phyloP scores from a whole-genome alignment of 1,140 invertebrate species.

The Halesus radiatus region DNA sequence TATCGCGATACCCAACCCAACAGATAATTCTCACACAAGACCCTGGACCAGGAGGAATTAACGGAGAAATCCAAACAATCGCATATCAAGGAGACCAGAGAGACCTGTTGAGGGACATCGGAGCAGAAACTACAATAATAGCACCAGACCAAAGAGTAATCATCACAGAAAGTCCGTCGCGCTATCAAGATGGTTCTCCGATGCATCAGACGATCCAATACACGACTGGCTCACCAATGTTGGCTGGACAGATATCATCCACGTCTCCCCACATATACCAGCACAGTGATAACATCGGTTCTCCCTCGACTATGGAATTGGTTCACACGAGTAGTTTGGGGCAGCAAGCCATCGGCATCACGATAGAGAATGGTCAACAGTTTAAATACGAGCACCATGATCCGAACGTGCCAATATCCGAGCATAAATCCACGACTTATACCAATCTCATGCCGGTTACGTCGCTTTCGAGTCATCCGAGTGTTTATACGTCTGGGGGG shows the following conservation, averaged over 20 bases:
- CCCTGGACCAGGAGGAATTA: constrained; percentile 41
- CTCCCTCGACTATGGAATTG: constrained; percentile 64
- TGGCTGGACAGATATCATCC: constrained; percentile 57
- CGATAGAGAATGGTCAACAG: constrained; percentile 58
- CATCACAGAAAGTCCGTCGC: constrained; percentile 57
- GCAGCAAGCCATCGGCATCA: constrained; percentile 64
- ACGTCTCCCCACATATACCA: constrained; percentile 60
- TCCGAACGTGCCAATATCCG: constrained; percentile 60
- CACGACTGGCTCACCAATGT: constrained; percentile 50
- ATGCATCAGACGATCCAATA: constrained; percentile 52
- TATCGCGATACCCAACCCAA: constrained; percentile 36
- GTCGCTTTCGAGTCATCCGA: constrained; percentile 58
- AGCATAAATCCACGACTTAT: constrained; percentile 61
- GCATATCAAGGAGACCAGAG: constrained; percentile 47
- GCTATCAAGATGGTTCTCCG: constrained; percentile 57
- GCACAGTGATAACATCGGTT: constrained; percentile 60
- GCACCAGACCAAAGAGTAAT: constrained; percentile 49
- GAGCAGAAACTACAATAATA: constrained; percentile 32
- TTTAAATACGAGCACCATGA: constrained; percentile 68
- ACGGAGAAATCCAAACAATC: constrained; percentile 54
- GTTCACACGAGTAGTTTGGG: constrained; percentile 63
- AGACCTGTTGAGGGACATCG: constrained; percentile 7
- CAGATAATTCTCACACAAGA: constrained; percentile 50
- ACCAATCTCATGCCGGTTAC: constrained; percentile 68
- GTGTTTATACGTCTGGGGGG: constrained; percentile 60